These are phyloP conservation scores for Euglossa dilemma DNA, from an alignment of 1,140 invertebrate genomes.

Conservation along the genomic window DNA sequence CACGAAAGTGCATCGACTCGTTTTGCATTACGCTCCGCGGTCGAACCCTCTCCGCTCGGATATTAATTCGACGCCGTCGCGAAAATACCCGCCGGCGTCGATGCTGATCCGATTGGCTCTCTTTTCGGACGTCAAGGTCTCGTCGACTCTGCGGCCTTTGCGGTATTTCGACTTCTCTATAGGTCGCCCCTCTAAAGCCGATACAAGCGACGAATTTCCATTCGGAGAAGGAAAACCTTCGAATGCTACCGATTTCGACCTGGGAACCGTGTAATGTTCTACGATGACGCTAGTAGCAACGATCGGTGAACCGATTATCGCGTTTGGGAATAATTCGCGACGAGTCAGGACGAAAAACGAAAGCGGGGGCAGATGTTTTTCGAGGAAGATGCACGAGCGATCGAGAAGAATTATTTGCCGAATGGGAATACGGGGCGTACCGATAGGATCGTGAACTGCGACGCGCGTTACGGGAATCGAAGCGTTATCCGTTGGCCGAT, in stretches of 20 bases:
- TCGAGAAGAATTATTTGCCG: not conserved
- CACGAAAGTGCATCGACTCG: constrained; percentile 39
- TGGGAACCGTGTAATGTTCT: too few species aligned
- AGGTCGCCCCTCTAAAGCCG: not conserved
- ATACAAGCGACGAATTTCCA: not conserved
- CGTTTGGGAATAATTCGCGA: not conserved
- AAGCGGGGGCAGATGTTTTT: not conserved
- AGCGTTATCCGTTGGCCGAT: constrained; percentile 22
- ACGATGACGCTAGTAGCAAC: too few species aligned
- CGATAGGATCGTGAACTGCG: not conserved
- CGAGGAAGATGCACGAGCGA: not conserved
- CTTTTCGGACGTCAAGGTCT: not conserved
- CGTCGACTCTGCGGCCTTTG: not conserved
- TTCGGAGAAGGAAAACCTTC: not conserved
- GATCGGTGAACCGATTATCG: too few species aligned
- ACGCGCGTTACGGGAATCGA: constrained; percentile 11
- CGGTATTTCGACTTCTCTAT: not conserved
- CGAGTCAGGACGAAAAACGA: not conserved
- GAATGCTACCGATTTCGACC: not conserved
- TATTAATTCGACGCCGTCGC: constrained; percentile 47
- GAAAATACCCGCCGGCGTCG: not conserved
- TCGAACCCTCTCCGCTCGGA: constrained; percentile 19
- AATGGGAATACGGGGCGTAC: not conserved
- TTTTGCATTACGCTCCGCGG: constrained; percentile 39
- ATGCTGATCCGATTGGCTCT: not conserved